Base-by-base conservation (phyloP, 1,140 invertebrate genomes). In the Diorhabda elongata region DNA sequence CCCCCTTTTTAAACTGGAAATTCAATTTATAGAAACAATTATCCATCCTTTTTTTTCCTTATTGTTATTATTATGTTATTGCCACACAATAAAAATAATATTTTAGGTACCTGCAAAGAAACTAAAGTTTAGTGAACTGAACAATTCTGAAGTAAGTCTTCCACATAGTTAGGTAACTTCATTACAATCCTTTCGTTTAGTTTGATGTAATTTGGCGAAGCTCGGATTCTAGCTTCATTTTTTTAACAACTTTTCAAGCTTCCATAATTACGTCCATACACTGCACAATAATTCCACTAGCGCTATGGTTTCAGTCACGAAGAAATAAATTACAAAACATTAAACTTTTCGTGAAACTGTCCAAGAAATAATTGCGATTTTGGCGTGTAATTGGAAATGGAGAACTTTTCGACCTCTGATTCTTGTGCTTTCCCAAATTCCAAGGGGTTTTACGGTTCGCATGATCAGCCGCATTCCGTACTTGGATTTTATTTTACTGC, bases 251-350 rank as follows among this genome's bases (percentile, higher is more conserved):
- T n/a, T 52, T 52, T 6, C 47, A n/a, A 52, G 47, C n/a, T 52
- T n/a, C n/a, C 47, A 52, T 8, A 52, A 52, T 52, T 52, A 52
- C 47, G 47, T 6, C n/a, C 47, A 52, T 52, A 52, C 3, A 52
- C 47, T 6, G 47, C 47, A 52, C 47, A 52, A 52, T 52, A 8
- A 52, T 52, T 52, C n/a, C n/a, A 6, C 6, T 6, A 52, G n/a
- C 6, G 47, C 47, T n/a, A 52, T 52, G n/a, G 47, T 52, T 52
- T 52, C 47, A 52, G 47, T 52, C 47, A 52, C 6, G 47, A 52
- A n/a, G 47, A 52, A 52, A 52, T 52, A 52, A 52, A 52, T 52
- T 52, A 52, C 47, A 52, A 52, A 52, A 52, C 47, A 52, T 52
- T 52, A 52, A 52, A 52, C 47, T 52, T 52, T 52, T n/a, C 47